phyloP scores from a whole-genome alignment of 92 coral and sea anemone genomes.

The Palythoa heliodiscus region DNA sequence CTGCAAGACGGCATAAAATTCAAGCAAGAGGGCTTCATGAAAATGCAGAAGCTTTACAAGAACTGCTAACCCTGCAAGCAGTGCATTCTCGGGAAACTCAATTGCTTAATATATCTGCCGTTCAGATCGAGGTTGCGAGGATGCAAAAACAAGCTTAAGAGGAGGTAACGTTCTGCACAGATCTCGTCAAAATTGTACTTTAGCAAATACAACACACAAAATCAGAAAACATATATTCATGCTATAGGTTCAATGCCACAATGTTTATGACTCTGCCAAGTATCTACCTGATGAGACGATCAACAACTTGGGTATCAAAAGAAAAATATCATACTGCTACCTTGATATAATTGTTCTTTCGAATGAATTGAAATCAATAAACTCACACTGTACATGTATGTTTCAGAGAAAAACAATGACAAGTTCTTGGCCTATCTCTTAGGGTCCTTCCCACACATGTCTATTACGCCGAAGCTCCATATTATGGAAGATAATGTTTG shows the following conservation, averaged over 20 bases:
- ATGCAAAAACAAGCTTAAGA: slow-evolving; percentile 27
- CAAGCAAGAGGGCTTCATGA: no score
- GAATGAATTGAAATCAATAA: not conserved
- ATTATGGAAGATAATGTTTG: no score
- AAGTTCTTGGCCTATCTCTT: no score
- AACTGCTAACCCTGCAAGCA: slow-evolving; percentile 27
- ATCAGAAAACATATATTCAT: not conserved
- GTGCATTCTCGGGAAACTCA: slow-evolving; percentile 23
- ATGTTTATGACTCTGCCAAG: slow-evolving; percentile 41
- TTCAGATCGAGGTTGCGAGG: slow-evolving; percentile 5
- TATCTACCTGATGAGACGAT: slow-evolving; percentile 38
- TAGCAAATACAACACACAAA: not conserved
- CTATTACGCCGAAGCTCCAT: slow-evolving; percentile 49
- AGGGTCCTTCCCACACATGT: no score
- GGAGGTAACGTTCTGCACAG: slow-evolving; percentile 6
- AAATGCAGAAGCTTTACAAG: slow-evolving; percentile 50
- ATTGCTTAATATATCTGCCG: slow-evolving; percentile 8
- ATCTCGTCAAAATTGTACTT: not conserved
- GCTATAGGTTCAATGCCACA: slow-evolving; percentile 23
- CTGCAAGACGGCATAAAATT: slow-evolving; percentile 18
- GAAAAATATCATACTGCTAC: slow-evolving; percentile 21
- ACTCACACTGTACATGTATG: not conserved
- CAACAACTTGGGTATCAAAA: slow-evolving; percentile 19
- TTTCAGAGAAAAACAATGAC: slow-evolving; percentile 45
- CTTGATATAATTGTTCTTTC: slow-evolving; percentile 3